Evolutionary conservation across 2,113 vertebrate species (phyloP), one percentile per base, ranked within the genome.

Genomic region (Calyptomena viridis): DNA sequence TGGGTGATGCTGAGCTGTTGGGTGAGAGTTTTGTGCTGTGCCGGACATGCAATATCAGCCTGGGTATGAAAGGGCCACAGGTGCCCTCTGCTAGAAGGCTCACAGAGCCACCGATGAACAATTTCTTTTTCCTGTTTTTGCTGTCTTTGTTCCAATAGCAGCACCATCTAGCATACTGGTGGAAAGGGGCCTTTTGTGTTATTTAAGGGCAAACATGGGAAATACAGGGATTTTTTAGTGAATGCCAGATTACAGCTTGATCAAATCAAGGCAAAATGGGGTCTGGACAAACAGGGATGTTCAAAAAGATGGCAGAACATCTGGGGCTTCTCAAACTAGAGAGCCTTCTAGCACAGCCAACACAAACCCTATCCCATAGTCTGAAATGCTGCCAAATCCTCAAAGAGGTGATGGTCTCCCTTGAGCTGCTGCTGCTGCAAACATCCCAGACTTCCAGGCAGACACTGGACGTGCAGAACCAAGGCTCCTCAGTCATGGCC

Each of bases 1-100:
- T 17, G 8, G 19, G 28, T 3, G 20, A 13, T 31, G 23, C 42
- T 67, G 76, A 72, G 47, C 52, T 63, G 24, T 33, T 15, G 52
- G 31, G 35, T 28, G 23, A 5, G 14, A 84, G 46, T 25, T 24
- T 23, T 35, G 42, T 4, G 4, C 69, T 35, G 15, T 44, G 66
- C 50, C 42, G 55, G 66, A 10, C 4, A 1, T 5, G 15, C 20
- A 42, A 5, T 10, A 16, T 42, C 64, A 74, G 33, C 50, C 33
- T 0, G 0, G 19, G 35, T 17, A 3, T 22, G 46, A 52, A 52
- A 55, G 24, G 27, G 71, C 8, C 14, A 46, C 33, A 60, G 60
- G n/a, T 33, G 17, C 27, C 24, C 15, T 64, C 78, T 89, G 74
- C 52, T 71, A 67, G 59, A 52, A 24, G 12, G 16, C 66, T 49